phyloP scores from a whole-genome alignment of 2,113 vertebrate species.

The Scartelaos histophorus region DNA sequence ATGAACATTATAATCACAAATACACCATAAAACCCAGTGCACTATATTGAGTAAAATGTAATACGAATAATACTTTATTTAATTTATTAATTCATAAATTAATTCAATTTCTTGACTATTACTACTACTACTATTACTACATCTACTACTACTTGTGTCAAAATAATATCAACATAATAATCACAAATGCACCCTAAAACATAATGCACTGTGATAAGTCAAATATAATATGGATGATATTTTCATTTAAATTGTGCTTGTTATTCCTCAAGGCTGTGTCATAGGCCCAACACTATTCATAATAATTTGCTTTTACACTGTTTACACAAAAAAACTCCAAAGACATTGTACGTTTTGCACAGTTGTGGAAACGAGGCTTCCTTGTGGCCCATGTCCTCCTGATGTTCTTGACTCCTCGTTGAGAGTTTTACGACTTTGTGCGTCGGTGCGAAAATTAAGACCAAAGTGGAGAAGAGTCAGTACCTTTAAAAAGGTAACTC shows the following conservation, averaged over 20 bases:
- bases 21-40: no score
- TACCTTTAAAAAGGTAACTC: background rate
- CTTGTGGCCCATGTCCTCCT: constrained; percentile 8
- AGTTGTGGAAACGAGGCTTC: constrained; percentile 1
- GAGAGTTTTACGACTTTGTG: constrained; percentile 25
- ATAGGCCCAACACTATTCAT: background rate
- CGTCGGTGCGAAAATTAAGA: constrained; percentile 26
- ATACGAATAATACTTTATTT: no score
- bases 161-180: background rate
- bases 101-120: no score
- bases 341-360: background rate
- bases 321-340: background rate
- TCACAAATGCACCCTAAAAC: background rate
- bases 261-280: background rate
- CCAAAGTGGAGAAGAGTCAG: constrained; percentile 9
- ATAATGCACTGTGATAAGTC: background rate
- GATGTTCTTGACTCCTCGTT: background rate
- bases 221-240: background rate
- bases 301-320: background rate
- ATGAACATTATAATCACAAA: background rate
- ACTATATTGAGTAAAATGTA: no score
- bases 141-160: background rate
- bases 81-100: no score
- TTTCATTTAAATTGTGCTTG: background rate
- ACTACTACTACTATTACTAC: no score